Base-by-base conservation (phyloP, 2,797 vertebrate genomes). In the Syngnathus rostellatus region DNA sequence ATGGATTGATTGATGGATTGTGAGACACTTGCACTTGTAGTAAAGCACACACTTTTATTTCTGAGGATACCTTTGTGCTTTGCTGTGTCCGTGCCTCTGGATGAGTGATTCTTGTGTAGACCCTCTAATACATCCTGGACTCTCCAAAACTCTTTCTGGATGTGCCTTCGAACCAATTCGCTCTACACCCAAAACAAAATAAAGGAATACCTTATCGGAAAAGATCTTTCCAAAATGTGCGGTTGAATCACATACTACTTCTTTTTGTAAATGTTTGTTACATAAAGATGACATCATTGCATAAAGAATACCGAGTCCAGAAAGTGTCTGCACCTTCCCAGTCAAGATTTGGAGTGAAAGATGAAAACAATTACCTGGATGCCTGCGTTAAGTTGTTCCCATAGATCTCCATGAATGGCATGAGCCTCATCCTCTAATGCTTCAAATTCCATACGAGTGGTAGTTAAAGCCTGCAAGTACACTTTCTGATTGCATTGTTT, bases 61-160 rank as follows among this genome's bases (percentile, higher is more conserved):
- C 6, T 1, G 43, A 3, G 59, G 2, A 54, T 81, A 97, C 95
- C 94, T 90, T 92, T 89, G 87, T 96, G 93, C 89, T 95, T 97
- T 85, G 95, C 94, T 0, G 95, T 96, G 80, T 98, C 94, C 0
- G 95, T 96, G 75, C 95, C 95, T 14, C 95, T 89, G 65, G 95
- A 96, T 0, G 92, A 93, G 75, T 96, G 95, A 72, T 91, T 96
- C 85, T 98, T 99, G 83, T 95, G 92, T 71, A 99, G 89, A 60
- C 94, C 95, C 79, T 99, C 96, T 84, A 98, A 91, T 40, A 96
- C 94, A 0, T 99, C 96, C 82, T 98, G 96, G 74, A 99, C 94
- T 76, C 94, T 90, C 94, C 96, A 98, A 84, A 98, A 95, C 84
- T 98, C 95, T 85, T 95, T 98, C 84, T 99, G 96, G 79, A 96